Percentiles rank a stretch among this genome's conserved stretches.
Conservation (phyloP, 2,888 invertebrate species). For the Orthosia gothica region DNA sequence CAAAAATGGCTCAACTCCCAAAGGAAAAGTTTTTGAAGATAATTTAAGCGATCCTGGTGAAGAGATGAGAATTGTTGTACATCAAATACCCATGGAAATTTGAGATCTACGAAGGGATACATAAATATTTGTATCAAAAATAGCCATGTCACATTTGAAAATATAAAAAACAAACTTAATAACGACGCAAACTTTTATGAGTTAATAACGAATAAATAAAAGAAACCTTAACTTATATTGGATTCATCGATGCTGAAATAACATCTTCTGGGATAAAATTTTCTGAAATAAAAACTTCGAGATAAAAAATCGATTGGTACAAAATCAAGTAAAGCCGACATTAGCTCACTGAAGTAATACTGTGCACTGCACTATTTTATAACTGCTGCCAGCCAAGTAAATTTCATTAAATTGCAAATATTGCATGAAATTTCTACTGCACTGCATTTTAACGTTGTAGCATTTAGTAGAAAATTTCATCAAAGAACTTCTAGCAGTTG, state of each 20-base stretch:
- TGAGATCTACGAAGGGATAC: not conserved
- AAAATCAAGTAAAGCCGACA: conserved; percentile 59
- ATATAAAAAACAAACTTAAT: conserved; percentile 9
- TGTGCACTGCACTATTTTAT: conserved; percentile 63
- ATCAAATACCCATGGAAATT: not conserved
- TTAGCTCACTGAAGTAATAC: conserved; percentile 63
- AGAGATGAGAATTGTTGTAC: conserved; percentile 11
- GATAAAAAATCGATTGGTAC: conserved; percentile 60
- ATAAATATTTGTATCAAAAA: not conserved
- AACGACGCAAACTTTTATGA: conserved; percentile 24
- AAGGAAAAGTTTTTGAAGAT: conserved; percentile 29
- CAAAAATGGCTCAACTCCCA: conserved; percentile 49
- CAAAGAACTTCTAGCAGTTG: conserved; percentile 43
- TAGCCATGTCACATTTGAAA: not conserved
- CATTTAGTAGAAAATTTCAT: conserved; percentile 52
- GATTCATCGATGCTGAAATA: conserved; percentile 25
- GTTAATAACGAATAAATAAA: conserved; percentile 41
- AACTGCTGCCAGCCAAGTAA: conserved; percentile 63
- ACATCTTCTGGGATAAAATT: too few relatives aligned
- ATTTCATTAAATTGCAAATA: conserved; percentile 70
- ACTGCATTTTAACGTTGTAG: conserved; percentile 55
- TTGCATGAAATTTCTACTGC: conserved; percentile 59
- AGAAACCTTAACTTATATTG: conserved; percentile 28
- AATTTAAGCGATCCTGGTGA: not conserved
- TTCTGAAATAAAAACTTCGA: conserved; percentile 54